Evolutionary conservation across 2,113 vertebrate species (phyloP).

Genomic region (Empidonax alnorum): DNA sequence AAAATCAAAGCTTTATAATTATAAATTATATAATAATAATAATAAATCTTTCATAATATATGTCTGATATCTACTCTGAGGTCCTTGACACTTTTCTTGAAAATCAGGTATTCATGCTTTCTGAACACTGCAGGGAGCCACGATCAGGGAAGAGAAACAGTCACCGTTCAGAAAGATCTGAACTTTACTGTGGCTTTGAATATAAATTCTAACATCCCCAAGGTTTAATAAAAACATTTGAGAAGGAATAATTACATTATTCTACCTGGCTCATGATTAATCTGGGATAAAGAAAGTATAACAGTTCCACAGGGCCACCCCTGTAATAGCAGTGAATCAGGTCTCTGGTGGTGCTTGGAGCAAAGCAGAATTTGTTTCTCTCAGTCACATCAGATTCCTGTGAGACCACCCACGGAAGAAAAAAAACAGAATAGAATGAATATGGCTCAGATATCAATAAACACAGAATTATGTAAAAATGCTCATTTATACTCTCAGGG

Average conservation of each 20-base stretch:
- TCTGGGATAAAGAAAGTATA: background rate
- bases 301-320: background rate
- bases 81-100: background rate
- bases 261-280: background rate
- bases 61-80: background rate
- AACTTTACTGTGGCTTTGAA: background rate
- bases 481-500: background rate
- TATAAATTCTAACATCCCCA: background rate
- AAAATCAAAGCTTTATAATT: background rate
- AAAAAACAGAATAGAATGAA: background rate
- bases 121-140: background rate
- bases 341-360: background rate
- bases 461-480: background rate
- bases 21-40: background rate
- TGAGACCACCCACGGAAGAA: background rate
- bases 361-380: background rate
- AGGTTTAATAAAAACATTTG: background rate
- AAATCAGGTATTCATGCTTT: background rate
- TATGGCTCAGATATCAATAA: background rate
- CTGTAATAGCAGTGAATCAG: background rate
- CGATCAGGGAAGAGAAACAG: background rate
- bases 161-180: background rate
- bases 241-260: background rate
- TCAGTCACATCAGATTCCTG: background rate
- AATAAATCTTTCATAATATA: background rate